Percentiles rank a stretch among this genome's conserved stretches.
Conservation (phyloP, 1,140 invertebrate genomes). For the Neotoxoptera formosana region DNA sequence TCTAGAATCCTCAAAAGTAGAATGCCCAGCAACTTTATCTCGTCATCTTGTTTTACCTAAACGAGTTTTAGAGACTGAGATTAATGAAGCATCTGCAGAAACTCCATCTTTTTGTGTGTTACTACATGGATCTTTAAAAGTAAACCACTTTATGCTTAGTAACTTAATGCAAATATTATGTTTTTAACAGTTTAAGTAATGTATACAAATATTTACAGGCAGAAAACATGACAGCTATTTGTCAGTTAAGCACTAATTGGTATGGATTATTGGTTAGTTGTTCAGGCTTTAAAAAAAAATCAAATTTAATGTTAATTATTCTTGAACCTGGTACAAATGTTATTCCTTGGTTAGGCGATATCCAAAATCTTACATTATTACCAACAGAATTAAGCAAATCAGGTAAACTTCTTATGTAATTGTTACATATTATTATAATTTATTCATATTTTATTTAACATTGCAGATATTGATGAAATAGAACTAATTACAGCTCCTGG, state of each 20-base stretch:
- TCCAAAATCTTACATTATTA: constrained; percentile 71
- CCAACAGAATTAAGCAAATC: constrained; percentile 21
- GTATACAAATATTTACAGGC: constrained; percentile 65
- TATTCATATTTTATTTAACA: neutral
- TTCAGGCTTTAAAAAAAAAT: constrained; percentile 94
- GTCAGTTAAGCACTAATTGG: constrained; percentile 84
- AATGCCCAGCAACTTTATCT: constrained; percentile 91
- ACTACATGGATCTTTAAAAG: constrained; percentile 92
- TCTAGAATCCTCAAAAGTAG: constrained; percentile 79
- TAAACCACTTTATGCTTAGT: too few relatives aligned
- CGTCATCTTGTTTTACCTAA: constrained; percentile 86
- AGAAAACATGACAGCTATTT: constrained; percentile 84
- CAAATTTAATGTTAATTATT: constrained; percentile 90
- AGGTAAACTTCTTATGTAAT: neutral
- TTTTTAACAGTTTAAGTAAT: neutral
- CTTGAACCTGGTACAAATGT: constrained; percentile 81
- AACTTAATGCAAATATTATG: neutral
- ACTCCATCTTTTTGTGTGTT: constrained; percentile 91
- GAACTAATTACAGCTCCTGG: constrained; percentile 80
- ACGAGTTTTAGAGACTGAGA: constrained; percentile 61
- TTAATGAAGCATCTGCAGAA: constrained; percentile 74
- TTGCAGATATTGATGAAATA: constrained; percentile 64
- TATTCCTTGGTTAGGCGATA: constrained; percentile 88
- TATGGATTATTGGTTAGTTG: constrained; percentile 94
- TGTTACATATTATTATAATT: neutral